Percentiles rank a stretch among this genome's conserved stretches.
These are phyloP conservation scores for Heterocephalus glaber DNA, from an alignment of 2,113 vertebrate species.

Conservation along the genomic window DNA sequence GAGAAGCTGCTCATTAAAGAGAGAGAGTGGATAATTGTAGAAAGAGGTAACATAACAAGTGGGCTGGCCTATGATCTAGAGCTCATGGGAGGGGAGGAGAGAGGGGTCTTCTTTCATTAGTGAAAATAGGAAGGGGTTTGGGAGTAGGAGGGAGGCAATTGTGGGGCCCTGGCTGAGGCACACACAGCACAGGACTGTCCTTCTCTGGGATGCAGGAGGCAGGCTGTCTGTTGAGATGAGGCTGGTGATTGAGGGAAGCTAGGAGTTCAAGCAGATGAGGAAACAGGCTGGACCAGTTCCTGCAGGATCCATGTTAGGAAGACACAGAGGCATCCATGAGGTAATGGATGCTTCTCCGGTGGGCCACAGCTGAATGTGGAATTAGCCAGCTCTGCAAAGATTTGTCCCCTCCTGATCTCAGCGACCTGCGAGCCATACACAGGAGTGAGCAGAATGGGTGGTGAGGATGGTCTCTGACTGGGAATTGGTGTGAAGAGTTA, in stretches of 20 bases:
- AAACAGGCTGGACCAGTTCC: neutral
- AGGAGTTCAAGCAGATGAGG: neutral
- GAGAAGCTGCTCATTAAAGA: neutral
- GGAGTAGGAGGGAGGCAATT: rapidly evolving
- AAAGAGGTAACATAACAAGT: neutral
- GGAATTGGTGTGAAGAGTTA: neutral
- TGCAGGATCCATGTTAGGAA: neutral
- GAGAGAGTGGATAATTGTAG: neutral
- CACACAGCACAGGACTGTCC: neutral
- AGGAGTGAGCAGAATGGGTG: neutral
- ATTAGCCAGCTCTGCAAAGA: neutral
- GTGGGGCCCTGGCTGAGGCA: neutral
- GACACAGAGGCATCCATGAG: rapidly evolving
- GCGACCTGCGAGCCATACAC: neutral
- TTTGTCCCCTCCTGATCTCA: neutral
- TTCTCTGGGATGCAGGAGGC: neutral
- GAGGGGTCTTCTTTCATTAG: neutral
- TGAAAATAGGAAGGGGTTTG: neutral
- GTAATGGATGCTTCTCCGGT: rapidly evolving
- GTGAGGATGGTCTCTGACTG: neutral
- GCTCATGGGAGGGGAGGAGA: neutral
- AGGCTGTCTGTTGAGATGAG: neutral
- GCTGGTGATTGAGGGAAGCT: neutral
- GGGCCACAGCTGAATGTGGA: neutral
- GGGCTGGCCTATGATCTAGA: neutral